Base-by-base conservation (phyloP, 2,113 vertebrate genomes). In the Sebastes fasciatus region DNA sequence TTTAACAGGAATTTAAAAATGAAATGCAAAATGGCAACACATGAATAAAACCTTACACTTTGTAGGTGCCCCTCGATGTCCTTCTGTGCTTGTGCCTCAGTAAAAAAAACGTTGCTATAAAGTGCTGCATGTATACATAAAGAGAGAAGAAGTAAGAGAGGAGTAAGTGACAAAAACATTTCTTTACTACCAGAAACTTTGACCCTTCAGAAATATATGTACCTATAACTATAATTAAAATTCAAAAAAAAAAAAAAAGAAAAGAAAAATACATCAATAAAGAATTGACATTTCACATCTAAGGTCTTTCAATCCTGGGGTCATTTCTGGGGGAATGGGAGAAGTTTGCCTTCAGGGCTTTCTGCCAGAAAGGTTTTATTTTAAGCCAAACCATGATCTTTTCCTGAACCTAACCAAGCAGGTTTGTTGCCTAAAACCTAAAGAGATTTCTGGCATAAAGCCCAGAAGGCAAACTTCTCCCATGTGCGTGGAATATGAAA, bases 221-320 rank as follows among this genome's bases (percentile, higher is more conserved):
- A 13, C 21, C 11, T 73, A 60, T 68, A 48, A 46, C 14, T 66
- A 43, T 82, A 86, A 87, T 90, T 86, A 89, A 82, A 75, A 75
- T 48, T 9, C 9, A 11, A 10, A 21, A 63, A 8, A 71, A 65
- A 58, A n/a, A 73, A 77, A 67, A 34, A 26, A 26, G 26, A 21
- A 63, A 8, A 71, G 60, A 58, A n/a, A 73, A 79, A 67, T 34
- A 17, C 68, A 85, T 84, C 58, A 70, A 87, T 80, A 83, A 45
- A 76, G 66, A 54, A 79, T 34, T 86, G 26, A 78, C 86, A 84
- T 86, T 89, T 87, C 65, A 69, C 54, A 84, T 74, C 51, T 17
- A 11, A 42, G 60, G 60, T 79, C 82, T 81, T 51, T 77, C 45
- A 62, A 67, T 74, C 84, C 68, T 17, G 73, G 80, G 86, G 85